Percentiles rank a stretch among this genome's conserved stretches.
These are phyloP conservation scores for Ceratosolen fusciceps DNA, from an alignment of 1,140 invertebrate species.

Conservation along the genomic window DNA sequence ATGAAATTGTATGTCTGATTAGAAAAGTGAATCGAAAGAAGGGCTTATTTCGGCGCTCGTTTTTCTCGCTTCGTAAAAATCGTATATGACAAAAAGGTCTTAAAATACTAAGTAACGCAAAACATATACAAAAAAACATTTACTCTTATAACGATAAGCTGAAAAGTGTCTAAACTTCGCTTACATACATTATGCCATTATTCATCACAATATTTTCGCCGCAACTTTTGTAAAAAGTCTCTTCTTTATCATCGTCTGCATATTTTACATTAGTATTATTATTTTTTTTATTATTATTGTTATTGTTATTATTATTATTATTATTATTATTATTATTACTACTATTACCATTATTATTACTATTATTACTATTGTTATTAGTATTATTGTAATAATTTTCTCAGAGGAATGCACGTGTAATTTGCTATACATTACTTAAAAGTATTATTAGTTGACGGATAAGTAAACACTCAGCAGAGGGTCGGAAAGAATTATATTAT, in stretches of 20 bases:
- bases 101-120: too few relatives aligned
- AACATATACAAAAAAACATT: too few relatives aligned
- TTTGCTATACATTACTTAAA: constrained; percentile 29
- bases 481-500: constrained; percentile 2
- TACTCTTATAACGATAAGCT: neutral
- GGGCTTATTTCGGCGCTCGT: too few relatives aligned
- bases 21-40: too few relatives aligned
- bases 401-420: neutral
- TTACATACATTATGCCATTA: neutral
- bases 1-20: too few relatives aligned
- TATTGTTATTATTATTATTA: too few relatives aligned
- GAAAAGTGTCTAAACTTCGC: neutral
- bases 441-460: constrained; percentile 48
- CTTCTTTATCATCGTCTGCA: constrained; percentile 18
- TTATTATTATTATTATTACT: too few relatives aligned
- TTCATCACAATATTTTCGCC: constrained; percentile 26
- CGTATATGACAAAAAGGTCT: too few relatives aligned
- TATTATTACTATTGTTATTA: too few relatives aligned
- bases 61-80: too few relatives aligned
- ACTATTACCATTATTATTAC: too few relatives aligned
- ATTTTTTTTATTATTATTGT: constrained; percentile 35
- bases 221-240: constrained; percentile 51
- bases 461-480: constrained; percentile 32
- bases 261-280: constrained; percentile 29
- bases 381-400: too few relatives aligned